These are phyloP conservation scores for Dascyllus trimaculatus DNA, from an alignment of 2,113 vertebrate species.

Conservation along the genomic window DNA sequence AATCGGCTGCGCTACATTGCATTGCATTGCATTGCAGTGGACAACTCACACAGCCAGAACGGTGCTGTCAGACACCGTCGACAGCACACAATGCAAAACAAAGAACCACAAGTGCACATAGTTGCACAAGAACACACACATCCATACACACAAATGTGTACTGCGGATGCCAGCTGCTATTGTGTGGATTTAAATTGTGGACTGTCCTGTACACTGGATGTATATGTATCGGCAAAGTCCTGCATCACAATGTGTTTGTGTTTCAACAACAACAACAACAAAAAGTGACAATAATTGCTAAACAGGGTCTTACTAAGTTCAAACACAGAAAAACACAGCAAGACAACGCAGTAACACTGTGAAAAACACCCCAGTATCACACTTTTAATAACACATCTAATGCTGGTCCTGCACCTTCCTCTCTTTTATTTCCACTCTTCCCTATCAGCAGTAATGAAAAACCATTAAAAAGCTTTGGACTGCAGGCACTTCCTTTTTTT, in stretches of 20 bases:
- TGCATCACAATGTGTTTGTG: not conserved
- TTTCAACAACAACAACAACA: not conserved
- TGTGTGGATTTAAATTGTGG: conserved; percentile 12
- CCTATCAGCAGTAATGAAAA: conserved; percentile 49
- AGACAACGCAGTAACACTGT: not conserved
- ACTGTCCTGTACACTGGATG: not conserved
- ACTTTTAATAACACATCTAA: conserved; percentile 13
- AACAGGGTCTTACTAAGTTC: not conserved
- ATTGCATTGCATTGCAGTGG: conserved; percentile 27
- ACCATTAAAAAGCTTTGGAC: conserved; percentile 48
- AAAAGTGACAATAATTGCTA: not conserved
- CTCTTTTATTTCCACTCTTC: conserved; percentile 36
- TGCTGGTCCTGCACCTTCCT: not conserved
- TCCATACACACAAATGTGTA: not conserved
- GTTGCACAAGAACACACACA: conserved; percentile 12
- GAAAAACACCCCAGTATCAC: not conserved
- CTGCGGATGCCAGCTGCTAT: not conserved
- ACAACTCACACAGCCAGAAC: conserved; percentile 14
- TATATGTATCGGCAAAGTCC: not conserved
- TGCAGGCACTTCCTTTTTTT: conserved; percentile 22
- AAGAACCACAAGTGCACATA: conserved; percentile 9
- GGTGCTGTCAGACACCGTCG: conserved; percentile 5
- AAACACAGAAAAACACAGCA: conserved; percentile 4
- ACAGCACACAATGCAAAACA: conserved; percentile 27
- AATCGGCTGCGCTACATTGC: not conserved